Conservation (phyloP, 2,888 invertebrate genomes). For the Clanis bilineata region DNA sequence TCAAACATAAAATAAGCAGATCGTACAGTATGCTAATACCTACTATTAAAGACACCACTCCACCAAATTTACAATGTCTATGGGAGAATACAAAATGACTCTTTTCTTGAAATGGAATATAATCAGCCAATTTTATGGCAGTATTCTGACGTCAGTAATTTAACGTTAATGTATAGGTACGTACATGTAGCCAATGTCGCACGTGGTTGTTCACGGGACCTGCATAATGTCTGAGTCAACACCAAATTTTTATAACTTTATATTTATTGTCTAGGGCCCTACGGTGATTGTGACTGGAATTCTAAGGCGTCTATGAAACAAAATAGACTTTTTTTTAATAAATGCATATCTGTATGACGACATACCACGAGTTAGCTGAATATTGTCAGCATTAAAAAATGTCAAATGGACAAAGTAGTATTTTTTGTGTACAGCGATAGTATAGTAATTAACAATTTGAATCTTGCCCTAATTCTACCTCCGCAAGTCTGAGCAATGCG, state of each 20-base stretch:
- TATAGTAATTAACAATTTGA: not conserved
- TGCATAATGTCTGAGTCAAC: conserved; percentile 66
- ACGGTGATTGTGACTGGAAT: not conserved
- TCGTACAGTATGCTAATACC: not conserved
- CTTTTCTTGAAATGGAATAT: not conserved
- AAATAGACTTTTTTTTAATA: not conserved
- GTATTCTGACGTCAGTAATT: not conserved
- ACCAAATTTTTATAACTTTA: conserved; percentile 58
- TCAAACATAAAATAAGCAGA: not conserved
- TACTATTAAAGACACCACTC: not conserved
- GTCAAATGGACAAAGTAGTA: no score
- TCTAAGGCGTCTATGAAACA: not conserved
- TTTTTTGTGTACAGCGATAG: not conserved
- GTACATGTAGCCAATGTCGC: not conserved
- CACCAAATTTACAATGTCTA: not conserved
- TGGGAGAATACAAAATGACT: not conserved
- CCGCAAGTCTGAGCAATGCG: not conserved
- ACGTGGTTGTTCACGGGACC: conserved; percentile 53
- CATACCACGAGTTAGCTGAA: no score
- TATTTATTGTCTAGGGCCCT: not conserved
- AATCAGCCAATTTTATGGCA: no score
- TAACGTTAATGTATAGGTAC: not conserved
- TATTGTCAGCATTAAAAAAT: no score
- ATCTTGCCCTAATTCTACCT: not conserved
- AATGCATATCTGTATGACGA: no score